phyloP scores from a whole-genome alignment of 2,888 invertebrate genomes.

The Scaptomyza tumidula region DNA sequence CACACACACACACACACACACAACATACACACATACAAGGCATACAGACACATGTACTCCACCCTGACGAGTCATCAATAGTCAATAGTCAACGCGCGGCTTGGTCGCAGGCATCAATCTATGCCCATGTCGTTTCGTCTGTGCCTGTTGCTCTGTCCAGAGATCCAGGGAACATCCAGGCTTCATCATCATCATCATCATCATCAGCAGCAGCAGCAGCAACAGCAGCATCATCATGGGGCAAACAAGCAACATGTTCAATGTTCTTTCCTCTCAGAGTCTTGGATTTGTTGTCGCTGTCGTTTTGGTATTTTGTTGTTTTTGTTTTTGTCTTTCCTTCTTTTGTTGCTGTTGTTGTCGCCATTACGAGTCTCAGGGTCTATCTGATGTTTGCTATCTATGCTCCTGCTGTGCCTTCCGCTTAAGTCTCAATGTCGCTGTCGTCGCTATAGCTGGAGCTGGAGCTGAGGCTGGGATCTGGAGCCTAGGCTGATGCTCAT shows the following conservation, averaged over 20 bases:
- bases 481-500: conserved; percentile 6
- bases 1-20: conserved; percentile 17
- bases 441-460: conserved; percentile 34
- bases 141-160: neutral
- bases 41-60: conserved; percentile 1
- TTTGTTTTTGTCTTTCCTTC: conserved; percentile 19
- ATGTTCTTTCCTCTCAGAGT: conserved; percentile 40
- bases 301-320: conserved; percentile 18
- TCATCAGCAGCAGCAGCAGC: neutral
- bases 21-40: conserved; percentile 9
- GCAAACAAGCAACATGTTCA: conserved; percentile 41
- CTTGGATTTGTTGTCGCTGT: conserved; percentile 29
- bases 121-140: conserved; percentile 17
- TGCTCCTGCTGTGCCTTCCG: conserved; percentile 83
- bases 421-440: conserved; percentile 78
- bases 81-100: conserved; percentile 71
- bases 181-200: conserved; percentile 36
- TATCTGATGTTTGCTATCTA: conserved; percentile 83
- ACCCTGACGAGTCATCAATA: conserved; percentile 64
- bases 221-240: conserved; percentile 2
- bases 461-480: conserved; percentile 8
- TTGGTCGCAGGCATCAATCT: conserved; percentile 58
- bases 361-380: conserved; percentile 70
- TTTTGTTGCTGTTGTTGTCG: conserved; percentile 72
- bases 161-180: conserved; percentile 7